A percentile compares a stretch with the other conserved stretches of the same genome.
Conservation (phyloP, 2,113 vertebrate genomes). For the Anoplopoma fimbria region DNA sequence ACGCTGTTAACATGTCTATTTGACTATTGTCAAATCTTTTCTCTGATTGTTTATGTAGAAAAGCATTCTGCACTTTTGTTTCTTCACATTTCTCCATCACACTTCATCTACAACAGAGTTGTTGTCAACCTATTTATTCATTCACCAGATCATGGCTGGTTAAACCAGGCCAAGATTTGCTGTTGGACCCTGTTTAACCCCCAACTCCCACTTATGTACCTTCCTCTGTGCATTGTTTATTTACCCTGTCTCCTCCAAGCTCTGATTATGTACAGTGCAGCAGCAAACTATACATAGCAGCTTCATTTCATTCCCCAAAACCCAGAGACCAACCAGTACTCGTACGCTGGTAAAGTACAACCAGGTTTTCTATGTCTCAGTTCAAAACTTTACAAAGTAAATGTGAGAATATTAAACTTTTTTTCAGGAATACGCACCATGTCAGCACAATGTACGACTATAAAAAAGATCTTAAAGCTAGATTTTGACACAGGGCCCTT, state of each 20-base stretch:
- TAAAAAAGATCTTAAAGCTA: not conserved
- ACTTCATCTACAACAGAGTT: not conserved
- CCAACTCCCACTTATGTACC: not conserved
- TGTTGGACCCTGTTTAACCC: not conserved
- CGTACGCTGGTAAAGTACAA: not conserved
- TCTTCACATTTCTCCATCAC: not conserved
- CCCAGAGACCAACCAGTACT: not conserved
- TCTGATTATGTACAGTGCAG: not conserved
- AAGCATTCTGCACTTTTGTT: no score
- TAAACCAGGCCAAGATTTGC: not conserved
- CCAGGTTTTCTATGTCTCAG: not conserved
- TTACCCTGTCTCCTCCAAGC: not conserved
- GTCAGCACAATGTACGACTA: not conserved
- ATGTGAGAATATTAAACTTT: not conserved
- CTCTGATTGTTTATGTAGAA: no score
- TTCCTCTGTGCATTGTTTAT: not conserved
- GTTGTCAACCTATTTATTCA: not conserved
- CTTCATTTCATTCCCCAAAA: not conserved
- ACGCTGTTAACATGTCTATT: no score
- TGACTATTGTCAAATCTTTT: no score
- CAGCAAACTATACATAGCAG: not conserved
- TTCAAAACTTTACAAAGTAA: not conserved
- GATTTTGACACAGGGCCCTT: not conserved
- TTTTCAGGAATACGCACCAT: not conserved
- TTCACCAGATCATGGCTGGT: not conserved